A percentile compares a stretch with the other conserved stretches of the same genome.
Evolutionary conservation across 1,140 invertebrate species (phyloP).

Genomic region (Dreissena rostriformis): DNA sequence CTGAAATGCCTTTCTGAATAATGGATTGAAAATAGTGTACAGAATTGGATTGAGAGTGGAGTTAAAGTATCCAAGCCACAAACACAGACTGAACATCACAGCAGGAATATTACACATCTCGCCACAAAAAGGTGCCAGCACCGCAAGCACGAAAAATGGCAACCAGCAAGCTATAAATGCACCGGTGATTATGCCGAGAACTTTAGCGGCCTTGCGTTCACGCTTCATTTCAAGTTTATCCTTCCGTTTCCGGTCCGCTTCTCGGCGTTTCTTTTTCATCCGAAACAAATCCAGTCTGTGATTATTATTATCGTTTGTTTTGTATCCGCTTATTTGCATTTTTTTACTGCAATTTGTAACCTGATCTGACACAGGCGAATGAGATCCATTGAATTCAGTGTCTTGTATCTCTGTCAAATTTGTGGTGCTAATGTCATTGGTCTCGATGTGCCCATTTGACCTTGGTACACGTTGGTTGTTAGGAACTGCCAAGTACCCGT

Average conservation of each 20-base stretch:
- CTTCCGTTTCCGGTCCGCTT: slow-evolving; percentile 71
- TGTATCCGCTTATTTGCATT: slow-evolving; percentile 46
- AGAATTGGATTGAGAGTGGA: slow-evolving; percentile 80
- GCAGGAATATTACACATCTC: slow-evolving; percentile 72
- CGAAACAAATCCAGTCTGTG: slow-evolving; percentile 57
- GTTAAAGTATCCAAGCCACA: slow-evolving; percentile 81
- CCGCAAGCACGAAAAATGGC: slow-evolving; percentile 80
- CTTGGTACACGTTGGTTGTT: slow-evolving; percentile 10
- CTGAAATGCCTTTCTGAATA: slow-evolving; percentile 79
- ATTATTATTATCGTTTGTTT: slow-evolving; percentile 63
- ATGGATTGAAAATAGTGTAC: slow-evolving; percentile 81
- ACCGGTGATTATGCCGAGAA: slow-evolving; percentile 82
- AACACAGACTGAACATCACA: slow-evolving; percentile 76
- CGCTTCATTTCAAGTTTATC: slow-evolving; percentile 81
- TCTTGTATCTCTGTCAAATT: slow-evolving; percentile 48
- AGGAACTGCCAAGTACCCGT: slow-evolving; percentile 10
- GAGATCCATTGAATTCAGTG: slow-evolving; percentile 23
- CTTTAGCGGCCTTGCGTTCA: slow-evolving; percentile 82
- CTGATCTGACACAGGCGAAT: slow-evolving; percentile 54
- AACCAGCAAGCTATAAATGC: slow-evolving; percentile 81
- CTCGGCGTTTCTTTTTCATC: slow-evolving; percentile 57
- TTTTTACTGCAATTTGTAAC: slow-evolving; percentile 44
- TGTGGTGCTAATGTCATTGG: slow-evolving; percentile 22
- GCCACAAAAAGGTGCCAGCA: slow-evolving; percentile 75
- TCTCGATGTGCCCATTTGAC: slow-evolving; percentile 24